A percentile compares a stretch with the other conserved stretches of the same genome.
Conservation (phyloP, 1,140 invertebrate genomes). For the Episyrphus balteatus region DNA sequence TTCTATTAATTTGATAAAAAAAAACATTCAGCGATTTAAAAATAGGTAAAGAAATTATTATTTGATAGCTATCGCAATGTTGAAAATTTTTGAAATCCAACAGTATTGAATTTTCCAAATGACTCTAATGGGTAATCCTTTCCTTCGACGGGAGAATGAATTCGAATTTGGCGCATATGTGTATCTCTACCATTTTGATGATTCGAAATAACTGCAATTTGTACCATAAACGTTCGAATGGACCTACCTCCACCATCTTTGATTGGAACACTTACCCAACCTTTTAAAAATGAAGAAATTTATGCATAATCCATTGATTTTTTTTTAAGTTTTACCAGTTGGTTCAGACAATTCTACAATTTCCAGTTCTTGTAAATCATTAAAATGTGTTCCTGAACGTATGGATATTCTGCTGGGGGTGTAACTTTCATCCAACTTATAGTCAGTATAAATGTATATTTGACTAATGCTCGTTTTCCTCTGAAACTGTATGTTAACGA, state of each 20-base stretch:
- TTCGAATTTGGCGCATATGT: conserved; percentile 93
- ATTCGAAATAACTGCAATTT: conserved; percentile 94
- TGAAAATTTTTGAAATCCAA: conserved; percentile 70
- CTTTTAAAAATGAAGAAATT: conserved; percentile 39
- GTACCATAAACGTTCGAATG: conserved; percentile 91
- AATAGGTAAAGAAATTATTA: not conserved
- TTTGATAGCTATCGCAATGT: conserved; percentile 51
- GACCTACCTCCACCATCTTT: conserved; percentile 81
- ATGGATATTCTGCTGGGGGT: conserved; percentile 94
- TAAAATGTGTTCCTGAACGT: conserved; percentile 89
- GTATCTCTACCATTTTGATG: conserved; percentile 98
- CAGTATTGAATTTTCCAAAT: conserved; percentile 65
- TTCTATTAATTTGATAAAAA: no score
- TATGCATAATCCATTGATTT: no score
- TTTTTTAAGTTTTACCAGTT: conserved; percentile 40
- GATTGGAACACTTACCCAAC: conserved; percentile 89
- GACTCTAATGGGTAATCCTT: conserved; percentile 59
- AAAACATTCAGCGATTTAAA: no score
- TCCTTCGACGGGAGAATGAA: conserved; percentile 83
- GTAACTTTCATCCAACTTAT: conserved; percentile 97
- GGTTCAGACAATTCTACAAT: conserved; percentile 90
- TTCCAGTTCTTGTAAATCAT: conserved; percentile 96
- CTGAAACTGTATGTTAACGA: conserved; percentile 96
- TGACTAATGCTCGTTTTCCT: conserved; percentile 91
- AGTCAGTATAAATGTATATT: conserved; percentile 95